A percentile compares a stretch with the other conserved stretches of the same genome.
These are phyloP conservation scores for Phallusia fumigata DNA, from an alignment of 23 tunicate genomes.

Conservation along the genomic window DNA sequence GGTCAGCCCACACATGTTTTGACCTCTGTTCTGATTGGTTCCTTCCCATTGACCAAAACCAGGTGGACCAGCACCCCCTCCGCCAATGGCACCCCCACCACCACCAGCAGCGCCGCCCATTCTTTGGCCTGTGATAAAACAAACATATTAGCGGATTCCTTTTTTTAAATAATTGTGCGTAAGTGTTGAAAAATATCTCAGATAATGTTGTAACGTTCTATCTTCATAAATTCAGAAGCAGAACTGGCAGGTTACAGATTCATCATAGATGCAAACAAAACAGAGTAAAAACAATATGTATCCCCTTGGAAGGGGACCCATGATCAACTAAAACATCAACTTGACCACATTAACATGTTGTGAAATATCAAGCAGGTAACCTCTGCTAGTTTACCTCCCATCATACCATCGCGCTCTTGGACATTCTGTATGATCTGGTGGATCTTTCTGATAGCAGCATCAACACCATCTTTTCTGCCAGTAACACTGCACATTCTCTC, in stretches of 20 bases:
- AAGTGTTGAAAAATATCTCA: neutral
- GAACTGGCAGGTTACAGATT: constrained; percentile 62
- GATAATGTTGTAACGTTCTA: constrained; percentile 12
- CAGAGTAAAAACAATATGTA: too few relatives aligned
- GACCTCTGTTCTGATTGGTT: constrained; percentile 54
- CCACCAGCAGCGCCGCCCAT: constrained; percentile 14
- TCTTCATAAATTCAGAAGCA: constrained; percentile 51
- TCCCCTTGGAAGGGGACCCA: too few relatives aligned
- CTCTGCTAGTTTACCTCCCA: neutral
- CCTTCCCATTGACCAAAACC: constrained; percentile 97
- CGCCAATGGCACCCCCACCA: constrained; percentile 2
- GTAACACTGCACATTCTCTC: constrained; percentile 88
- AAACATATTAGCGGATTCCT: too few relatives aligned
- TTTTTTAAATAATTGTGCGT: neutral
- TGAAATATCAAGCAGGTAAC: neutral
- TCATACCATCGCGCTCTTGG: constrained; percentile 72
- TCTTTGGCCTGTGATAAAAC: neutral
- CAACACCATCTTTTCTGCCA: constrained; percentile 87
- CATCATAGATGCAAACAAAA: constrained; percentile 29
- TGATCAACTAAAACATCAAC: too few relatives aligned
- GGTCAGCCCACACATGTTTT: constrained; percentile 26
- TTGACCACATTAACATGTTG: too few relatives aligned
- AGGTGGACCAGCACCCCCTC: constrained; percentile 46
- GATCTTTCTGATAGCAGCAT: constrained; percentile 65
- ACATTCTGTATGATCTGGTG: constrained; percentile 87